Percentiles rank a stretch among this genome's conserved stretches.
phyloP scores from a whole-genome alignment of 2,888 invertebrate genomes.

The Morpho deidamia region DNA sequence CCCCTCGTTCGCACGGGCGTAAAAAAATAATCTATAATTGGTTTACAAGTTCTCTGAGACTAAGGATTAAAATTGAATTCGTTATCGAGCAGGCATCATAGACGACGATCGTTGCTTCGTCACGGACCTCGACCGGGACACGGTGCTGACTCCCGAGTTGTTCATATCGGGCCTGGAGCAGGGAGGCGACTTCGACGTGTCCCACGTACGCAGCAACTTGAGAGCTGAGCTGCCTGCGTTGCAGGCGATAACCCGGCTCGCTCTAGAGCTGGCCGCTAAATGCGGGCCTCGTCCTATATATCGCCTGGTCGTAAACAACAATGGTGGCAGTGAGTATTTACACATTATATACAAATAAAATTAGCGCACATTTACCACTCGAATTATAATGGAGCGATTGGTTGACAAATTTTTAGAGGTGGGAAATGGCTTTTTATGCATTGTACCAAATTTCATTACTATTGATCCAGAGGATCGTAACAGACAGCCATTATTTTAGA shows the following conservation, averaged over 20 bases:
- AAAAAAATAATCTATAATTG: no score
- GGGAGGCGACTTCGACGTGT: slow-evolving; percentile 90
- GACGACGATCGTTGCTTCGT: slow-evolving; percentile 92
- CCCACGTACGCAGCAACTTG: slow-evolving; percentile 84
- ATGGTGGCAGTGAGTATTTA: slow-evolving; percentile 78
- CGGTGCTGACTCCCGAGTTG: slow-evolving; percentile 84
- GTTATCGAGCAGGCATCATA: slow-evolving; percentile 85
- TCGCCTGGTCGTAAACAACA: slow-evolving; percentile 81
- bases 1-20: no score
- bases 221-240: slow-evolving; percentile 85
- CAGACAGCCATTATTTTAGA: no score
- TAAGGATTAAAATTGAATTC: no score
- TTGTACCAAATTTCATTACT: no score
- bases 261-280: slow-evolving; percentile 13
- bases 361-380: no score
- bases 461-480: no score
- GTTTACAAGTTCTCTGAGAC: no score
- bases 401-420: no score
- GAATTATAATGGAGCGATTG: no score
- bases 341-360: no score
- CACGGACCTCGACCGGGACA: slow-evolving; percentile 89
- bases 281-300: slow-evolving; percentile 78
- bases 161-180: slow-evolving; percentile 79
- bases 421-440: no score
- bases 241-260: slow-evolving; percentile 47